Base-by-base conservation (phyloP, 2,797 vertebrate species). In the Chromobotia macracanthus region DNA sequence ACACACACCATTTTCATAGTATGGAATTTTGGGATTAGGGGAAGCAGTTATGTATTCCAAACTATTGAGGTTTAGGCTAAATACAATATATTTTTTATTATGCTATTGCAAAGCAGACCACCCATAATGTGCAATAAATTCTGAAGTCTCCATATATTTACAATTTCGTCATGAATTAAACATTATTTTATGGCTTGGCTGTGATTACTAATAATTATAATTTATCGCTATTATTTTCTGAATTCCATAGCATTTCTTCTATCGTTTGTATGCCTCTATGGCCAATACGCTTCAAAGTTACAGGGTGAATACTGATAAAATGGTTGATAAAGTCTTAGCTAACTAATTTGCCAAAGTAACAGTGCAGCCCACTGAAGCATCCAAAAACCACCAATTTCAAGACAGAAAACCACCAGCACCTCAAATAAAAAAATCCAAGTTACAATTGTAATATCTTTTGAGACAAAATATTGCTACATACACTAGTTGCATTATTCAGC, bases 11-110 rank as follows among this genome's bases (percentile, higher is more conserved):
- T 88, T 77, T 89, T 79, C 84, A 87, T 69, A 84, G 76, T 73
- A 80, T 83, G 86, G 89, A 87, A 86, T 87, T 84, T 84, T 85
- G 83, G 84, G 90, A 80, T 75, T 84, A 3, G 6, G 9, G 84
- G 83, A 81, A 58, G 66, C 85, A 65, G 72, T 55, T 75, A 64
- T 60, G 50, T 73, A 85, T 82, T 87, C 89, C 88, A 89, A 88
- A 82, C 82, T 71, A 84, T 66, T 48, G 67, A 15, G 86, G 86
- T 85, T 81, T 79, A 86, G 90, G 75, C 90, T 89, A 55, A 61
- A 88, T 85, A 87, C 84, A 90, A 88, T 91, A 86, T 87, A 86
- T 91, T 90, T 89, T 38, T 90, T 84, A 91, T 93, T 89, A 90
- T 86, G 81, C 82, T 81, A 81, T 79, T 76, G 84, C 82, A 86